Base-by-base conservation (phyloP, 2,888 invertebrate genomes). In the Nephrocerus scutellatus region DNA sequence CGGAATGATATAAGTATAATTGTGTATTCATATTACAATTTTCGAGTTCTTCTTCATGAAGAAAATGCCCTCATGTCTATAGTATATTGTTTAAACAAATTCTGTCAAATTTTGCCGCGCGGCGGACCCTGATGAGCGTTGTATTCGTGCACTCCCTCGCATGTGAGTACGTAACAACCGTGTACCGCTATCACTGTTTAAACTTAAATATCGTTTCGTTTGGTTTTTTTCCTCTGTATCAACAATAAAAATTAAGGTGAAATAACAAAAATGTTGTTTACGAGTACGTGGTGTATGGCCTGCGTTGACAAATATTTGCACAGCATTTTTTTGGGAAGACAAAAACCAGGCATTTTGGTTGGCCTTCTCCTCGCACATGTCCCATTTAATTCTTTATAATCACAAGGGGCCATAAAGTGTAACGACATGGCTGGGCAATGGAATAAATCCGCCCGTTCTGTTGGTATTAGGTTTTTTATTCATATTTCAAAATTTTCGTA, bases 251-350 rank as follows among this genome's bases (percentile, higher is more conserved):
- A 34, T 23, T 30, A 15, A 30, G 47, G 35, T 43, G 39, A 49
- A 53, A 54, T 55, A 53, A 51, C n/a, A n/a, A n/a, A n/a, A n/a
- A n/a, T n/a, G n/a, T n/a, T 14, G 30, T 30, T 30, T 23, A 14
- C 30, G 30, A n/a, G n/a, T n/a, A n/a, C n/a, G 49, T 49, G 47
- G 42, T 47, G 45, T 60, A 49, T 62, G 54, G 55, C 53, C 58
- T 54, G 54, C 49, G 52, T 50, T 52, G 48, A 54, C 56, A 59
- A 64, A 64, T 65, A 65, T 65, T 65, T 65, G 61, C 61, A 56
- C 59, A 60, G 60, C 57, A 59, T 61, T 62, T 62, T 52, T 52
- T 40, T 41, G 13, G 22, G 30, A 32, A 36, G 30, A 22, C 32
- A 23, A 9, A 31, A 15, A 30, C 31, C 37, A 18, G n/a, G 15